Evolutionary conservation across 1,140 invertebrate genomes (phyloP), one percentile per base, ranked within the genome.

Genomic region (Drosophila ironensis): DNA sequence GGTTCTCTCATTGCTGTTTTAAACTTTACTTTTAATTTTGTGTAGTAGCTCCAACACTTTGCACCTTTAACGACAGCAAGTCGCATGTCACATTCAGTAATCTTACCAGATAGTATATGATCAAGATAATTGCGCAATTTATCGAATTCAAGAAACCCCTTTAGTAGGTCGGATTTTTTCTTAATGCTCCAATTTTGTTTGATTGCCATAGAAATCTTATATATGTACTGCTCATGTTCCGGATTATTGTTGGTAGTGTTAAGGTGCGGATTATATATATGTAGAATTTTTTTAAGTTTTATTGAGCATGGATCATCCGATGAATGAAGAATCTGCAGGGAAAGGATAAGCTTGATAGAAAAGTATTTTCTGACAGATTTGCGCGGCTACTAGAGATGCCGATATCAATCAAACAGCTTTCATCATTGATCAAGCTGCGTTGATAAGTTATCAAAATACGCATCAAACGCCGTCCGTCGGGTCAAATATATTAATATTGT

Each of bases 41-140:
- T 46, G 16, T 46, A 46, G 16, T 46, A 46, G 9, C 28, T 30
- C 44, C 44, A 46, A 19, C 44, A 46, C 3, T 46, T 46, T 46
- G 12, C 28, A 17, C 44, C 27, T 17, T 46, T 46, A 17, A 30
- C 44, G 4, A 30, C 16, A 11, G 44, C 44, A 1, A 46, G 25
- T 11, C 44, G 25, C 44, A 46, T 46, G 19, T 46, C 44, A 11
- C 44, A 20, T 28, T 46, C 44, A 6, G 28, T 25, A 19, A 46
- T 46, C 27, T 46, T 46, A 7, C 44, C 44, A 5, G 4, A 11
- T n/a, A 46, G 28, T 28, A 46, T 46, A 12, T 46, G 44, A 46
- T 46, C 16, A 3, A 46, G 44, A n/a, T 46, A 46, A 28, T 28
- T 46, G 4, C 44, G 8, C 7, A 46, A 17, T 46, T 46, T 46